Evolutionary conservation across 1,140 invertebrate species (phyloP).

Genomic region (Dendrolimus kikuchii): DNA sequence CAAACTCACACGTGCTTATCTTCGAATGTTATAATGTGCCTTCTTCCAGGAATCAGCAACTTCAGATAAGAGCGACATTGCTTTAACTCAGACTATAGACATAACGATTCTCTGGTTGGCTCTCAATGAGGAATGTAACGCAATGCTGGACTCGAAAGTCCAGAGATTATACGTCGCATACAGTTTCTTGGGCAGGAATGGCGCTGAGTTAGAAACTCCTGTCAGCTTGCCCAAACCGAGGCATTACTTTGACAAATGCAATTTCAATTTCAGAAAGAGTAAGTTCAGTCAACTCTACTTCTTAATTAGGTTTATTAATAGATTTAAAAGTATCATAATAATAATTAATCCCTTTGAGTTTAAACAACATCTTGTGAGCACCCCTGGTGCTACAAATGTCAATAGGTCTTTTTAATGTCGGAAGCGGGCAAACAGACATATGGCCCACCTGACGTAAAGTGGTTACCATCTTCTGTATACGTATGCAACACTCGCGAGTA

Average conservation of each 20-base stretch:
- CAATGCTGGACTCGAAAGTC: conserved; percentile 23
- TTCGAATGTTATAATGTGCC: no score
- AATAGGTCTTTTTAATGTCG: no score
- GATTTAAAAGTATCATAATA: no score
- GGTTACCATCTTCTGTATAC: no score
- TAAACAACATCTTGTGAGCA: no score
- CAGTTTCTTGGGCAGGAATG: conserved; percentile 26
- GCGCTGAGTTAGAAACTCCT: conserved; percentile 35
- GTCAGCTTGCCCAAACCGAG: conserved; percentile 33
- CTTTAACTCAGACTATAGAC: conserved; percentile 12
- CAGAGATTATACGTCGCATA: conserved; percentile 34
- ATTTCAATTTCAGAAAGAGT: conserved; percentile 40
- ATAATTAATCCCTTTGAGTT: no score
- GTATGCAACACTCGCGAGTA: no score
- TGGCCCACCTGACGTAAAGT: no score
- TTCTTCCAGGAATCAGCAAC: no score
- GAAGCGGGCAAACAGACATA: no score
- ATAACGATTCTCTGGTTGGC: conserved; percentile 36
- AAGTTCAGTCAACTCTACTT: conserved; percentile 5
- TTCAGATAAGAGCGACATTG: not conserved
- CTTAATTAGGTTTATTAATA: not conserved
- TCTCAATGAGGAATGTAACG: conserved; percentile 37
- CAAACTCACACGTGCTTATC: no score
- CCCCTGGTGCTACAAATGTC: no score
- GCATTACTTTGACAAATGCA: conserved; percentile 33